phyloP scores from a whole-genome alignment of 2,797 vertebrate species.

The Lacerta viridis region DNA sequence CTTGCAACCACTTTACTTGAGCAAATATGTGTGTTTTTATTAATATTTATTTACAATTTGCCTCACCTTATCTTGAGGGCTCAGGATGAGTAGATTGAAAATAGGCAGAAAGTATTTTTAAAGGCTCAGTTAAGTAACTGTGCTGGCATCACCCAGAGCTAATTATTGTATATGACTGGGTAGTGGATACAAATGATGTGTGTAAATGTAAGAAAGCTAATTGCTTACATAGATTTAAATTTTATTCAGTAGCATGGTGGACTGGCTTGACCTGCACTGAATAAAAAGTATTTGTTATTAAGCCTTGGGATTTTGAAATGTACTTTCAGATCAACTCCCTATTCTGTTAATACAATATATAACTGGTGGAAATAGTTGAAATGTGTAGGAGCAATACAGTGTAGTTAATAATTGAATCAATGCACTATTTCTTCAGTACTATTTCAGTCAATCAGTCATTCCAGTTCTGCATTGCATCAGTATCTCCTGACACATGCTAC shows the following conservation, averaged over 20 bases:
- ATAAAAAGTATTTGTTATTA: constrained; percentile 28
- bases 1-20: neutral
- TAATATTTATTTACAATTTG: neutral
- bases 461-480: neutral
- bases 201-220: neutral
- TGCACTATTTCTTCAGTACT: neutral
- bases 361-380: neutral
- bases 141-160: too few species aligned
- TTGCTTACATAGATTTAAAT: constrained; percentile 3
- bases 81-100: neutral
- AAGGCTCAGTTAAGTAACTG: neutral
- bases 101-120: neutral
- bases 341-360: neutral
- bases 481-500: neutral
- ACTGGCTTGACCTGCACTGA: neutral
- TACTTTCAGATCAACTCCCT: neutral
- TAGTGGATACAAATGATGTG: neutral
- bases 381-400: neutral
- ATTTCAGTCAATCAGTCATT: neutral
- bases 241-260: constrained; percentile 21
- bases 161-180: neutral
- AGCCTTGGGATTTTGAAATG: constrained; percentile 1
- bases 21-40: constrained; percentile 1
- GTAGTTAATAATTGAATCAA: neutral
- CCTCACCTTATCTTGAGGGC: neutral